phyloP scores from a whole-genome alignment of 2,797 vertebrate species.

The Falco rusticolus region DNA sequence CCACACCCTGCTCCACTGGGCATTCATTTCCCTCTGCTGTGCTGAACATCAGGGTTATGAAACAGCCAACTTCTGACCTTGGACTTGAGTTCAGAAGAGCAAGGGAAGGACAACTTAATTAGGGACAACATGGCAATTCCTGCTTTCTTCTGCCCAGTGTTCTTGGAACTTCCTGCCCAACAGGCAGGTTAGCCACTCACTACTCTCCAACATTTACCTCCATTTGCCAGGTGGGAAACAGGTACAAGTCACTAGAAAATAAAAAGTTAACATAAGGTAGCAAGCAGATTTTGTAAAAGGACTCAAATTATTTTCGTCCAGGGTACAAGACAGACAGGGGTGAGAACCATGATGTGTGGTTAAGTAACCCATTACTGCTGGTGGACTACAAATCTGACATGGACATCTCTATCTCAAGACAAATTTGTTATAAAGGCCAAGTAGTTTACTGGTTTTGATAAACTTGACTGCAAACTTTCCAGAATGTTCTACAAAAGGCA shows the following conservation, averaged over 20 bases:
- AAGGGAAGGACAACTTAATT: not conserved
- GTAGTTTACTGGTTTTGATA: not conserved
- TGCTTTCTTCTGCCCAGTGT: not conserved
- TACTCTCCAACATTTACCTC: fast-evolving
- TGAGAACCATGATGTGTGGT: fast-evolving
- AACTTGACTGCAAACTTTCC: not conserved
- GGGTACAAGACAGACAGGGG: not conserved
- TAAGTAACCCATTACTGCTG: not conserved
- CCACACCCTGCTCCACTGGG: not conserved
- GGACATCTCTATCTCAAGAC: not conserved
- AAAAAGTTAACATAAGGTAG: not conserved
- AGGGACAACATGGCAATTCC: not conserved
- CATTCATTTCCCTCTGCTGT: not conserved
- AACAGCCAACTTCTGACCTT: not conserved
- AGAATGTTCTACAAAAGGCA: not conserved
- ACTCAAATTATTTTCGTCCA: not conserved
- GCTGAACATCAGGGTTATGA: not conserved
- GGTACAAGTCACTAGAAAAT: not conserved
- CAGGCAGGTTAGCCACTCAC: not conserved
- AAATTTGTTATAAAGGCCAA: not conserved
- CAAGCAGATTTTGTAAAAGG: not conserved
- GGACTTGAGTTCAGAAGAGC: not conserved
- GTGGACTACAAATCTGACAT: not conserved
- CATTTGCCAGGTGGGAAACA: not conserved
- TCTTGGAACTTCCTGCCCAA: not conserved